phyloP scores from a whole-genome alignment of 2,888 invertebrate genomes.

The Zhuqinia jingwanae region DNA sequence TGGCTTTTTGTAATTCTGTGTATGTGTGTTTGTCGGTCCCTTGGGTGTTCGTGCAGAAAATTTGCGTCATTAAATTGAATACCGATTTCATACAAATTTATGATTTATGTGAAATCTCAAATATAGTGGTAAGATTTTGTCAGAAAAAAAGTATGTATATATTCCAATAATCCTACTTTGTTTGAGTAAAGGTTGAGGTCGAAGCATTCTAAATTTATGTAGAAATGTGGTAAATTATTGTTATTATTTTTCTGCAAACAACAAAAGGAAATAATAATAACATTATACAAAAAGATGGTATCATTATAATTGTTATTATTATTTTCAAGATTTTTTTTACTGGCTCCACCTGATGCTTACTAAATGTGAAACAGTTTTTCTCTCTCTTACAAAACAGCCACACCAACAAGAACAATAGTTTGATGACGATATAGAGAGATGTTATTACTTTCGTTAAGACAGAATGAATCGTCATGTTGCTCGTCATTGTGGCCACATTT shows the following conservation, averaged over 20 bases:
- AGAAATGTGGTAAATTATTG: conserved; percentile 47
- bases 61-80: too few species aligned
- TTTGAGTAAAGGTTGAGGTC: conserved; percentile 18
- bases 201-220: conserved; percentile 28
- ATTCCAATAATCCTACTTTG: not conserved
- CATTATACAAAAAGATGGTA: conserved; percentile 10
- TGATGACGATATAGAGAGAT: too few species aligned
- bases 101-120: too few species aligned
- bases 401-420: too few species aligned
- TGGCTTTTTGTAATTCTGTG: not conserved
- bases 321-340: not conserved
- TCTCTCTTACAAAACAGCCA: too few species aligned
- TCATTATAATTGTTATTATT: conserved; percentile 32
- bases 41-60: conserved; percentile 2
- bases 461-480: not conserved
- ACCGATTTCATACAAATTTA: too few species aligned
- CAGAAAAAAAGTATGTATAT: too few species aligned
- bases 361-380: too few species aligned
- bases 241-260: not conserved
- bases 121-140: too few species aligned
- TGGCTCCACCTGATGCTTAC: not conserved
- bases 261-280: conserved; percentile 8
- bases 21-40: not conserved
- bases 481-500: not conserved
- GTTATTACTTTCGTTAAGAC: not conserved